A percentile compares a stretch with the other conserved stretches of the same genome.
phyloP scores from a whole-genome alignment of 2,797 vertebrate genomes.

The Pogoniulus pusillus region DNA sequence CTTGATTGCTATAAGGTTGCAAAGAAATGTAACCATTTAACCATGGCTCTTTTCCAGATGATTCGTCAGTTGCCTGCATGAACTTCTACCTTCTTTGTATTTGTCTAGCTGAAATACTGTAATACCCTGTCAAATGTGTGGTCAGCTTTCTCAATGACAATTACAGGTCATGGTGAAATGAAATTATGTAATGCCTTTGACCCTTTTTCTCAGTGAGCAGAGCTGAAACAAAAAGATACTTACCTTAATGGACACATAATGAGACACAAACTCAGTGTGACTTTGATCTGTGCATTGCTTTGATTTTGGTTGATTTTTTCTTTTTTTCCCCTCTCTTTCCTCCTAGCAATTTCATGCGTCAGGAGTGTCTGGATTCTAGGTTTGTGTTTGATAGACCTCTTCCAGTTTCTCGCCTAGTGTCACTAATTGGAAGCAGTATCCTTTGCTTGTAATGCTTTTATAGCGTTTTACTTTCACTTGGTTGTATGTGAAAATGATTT shows the following conservation, averaged over 20 bases:
- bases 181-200: not conserved
- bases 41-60: not conserved
- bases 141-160: not conserved
- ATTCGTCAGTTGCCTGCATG: accelerated
- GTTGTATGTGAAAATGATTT: not conserved
- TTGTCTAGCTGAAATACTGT: not conserved
- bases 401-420: constrained; percentile 92
- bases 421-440: constrained; percentile 99
- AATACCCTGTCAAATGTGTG: not conserved
- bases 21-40: not conserved
- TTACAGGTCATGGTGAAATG: not conserved
- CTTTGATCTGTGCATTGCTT: not conserved
- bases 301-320: not conserved
- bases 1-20: not conserved
- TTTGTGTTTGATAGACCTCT: constrained; percentile 97
- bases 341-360: constrained; percentile 96
- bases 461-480: not conserved
- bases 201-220: not conserved
- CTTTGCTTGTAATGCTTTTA: constrained; percentile 62
- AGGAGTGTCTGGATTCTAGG: constrained; percentile 97
- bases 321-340: not conserved
- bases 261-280: not conserved
- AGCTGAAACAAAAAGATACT: not conserved
- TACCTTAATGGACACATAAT: not conserved
- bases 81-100: not conserved